Conservation (phyloP, 2,888 invertebrate genomes). For the Habrosyne pyritoides region DNA sequence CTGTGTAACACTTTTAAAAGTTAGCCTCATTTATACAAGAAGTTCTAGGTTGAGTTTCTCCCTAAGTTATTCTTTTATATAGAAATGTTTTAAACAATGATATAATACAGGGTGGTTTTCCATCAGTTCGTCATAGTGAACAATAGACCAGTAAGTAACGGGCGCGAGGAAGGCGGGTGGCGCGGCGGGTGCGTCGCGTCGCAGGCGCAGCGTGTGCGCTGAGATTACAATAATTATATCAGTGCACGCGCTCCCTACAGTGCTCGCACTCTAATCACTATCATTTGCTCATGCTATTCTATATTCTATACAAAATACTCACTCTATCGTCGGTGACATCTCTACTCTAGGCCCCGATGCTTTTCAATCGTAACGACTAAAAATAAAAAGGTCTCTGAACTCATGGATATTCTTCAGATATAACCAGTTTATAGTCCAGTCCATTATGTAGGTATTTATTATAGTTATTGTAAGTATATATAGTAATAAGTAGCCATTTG, state of each 20-base stretch:
- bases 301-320: slow-evolving; percentile 71
- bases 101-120: not conserved
- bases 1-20: too few species aligned
- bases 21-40: too few species aligned
- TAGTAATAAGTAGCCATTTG: too few species aligned
- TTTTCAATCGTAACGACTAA: too few species aligned
- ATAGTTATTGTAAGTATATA: too few species aligned
- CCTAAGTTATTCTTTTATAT: not conserved
- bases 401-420: too few species aligned
- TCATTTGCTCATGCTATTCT: slow-evolving; percentile 81
- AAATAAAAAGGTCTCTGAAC: too few species aligned
- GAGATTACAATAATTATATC: slow-evolving; percentile 80
- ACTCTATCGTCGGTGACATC: slow-evolving; percentile 68
- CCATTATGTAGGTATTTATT: too few species aligned
- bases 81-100: not conserved
- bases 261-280: slow-evolving; percentile 72
- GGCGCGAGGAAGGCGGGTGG: slow-evolving; percentile 25
- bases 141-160: slow-evolving; percentile 25
- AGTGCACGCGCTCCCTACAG: slow-evolving; percentile 70
- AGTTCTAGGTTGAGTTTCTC: not conserved
- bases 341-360: slow-evolving; percentile 18
- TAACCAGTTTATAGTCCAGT: too few species aligned
- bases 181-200: slow-evolving; percentile 34
- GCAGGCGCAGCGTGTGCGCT: slow-evolving; percentile 51
- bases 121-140: slow-evolving; percentile 33